A percentile compares a stretch with the other conserved stretches of the same genome.
These are phyloP conservation scores for Endomychus coccineus DNA, from an alignment of 2,888 invertebrate genomes.

Conservation along the genomic window DNA sequence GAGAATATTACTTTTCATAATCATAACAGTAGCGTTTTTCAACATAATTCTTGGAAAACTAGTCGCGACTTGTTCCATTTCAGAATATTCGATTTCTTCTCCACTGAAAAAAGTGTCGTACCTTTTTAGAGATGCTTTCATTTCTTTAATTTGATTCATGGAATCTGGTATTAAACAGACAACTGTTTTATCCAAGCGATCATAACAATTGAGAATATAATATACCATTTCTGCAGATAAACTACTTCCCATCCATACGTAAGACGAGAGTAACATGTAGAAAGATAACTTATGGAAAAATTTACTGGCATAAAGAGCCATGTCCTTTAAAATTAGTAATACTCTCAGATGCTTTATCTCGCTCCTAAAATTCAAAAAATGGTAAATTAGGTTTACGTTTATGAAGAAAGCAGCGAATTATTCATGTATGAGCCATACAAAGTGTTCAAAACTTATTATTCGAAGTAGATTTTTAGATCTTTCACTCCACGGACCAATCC, in stretches of 20 bases:
- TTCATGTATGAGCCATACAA: too few species aligned
- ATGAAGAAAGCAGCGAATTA: too few species aligned
- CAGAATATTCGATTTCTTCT: slow-evolving; percentile 31
- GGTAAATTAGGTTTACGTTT: too few species aligned
- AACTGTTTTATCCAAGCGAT: slow-evolving; percentile 75
- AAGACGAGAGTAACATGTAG: slow-evolving; percentile 43
- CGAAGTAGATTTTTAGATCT: too few species aligned
- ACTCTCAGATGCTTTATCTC: slow-evolving; percentile 54
- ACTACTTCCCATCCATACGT: slow-evolving; percentile 57
- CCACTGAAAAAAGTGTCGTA: slow-evolving; percentile 50
- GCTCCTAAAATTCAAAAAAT: slow-evolving; percentile 43
- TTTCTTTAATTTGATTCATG: slow-evolving; percentile 70
- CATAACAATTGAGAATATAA: slow-evolving; percentile 80
- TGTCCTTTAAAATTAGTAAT: slow-evolving; percentile 36
- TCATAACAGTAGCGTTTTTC: slow-evolving; percentile 13
- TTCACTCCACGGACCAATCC: too few species aligned
- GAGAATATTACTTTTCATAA: slow-evolving; percentile 32
- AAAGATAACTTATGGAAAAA: slow-evolving; percentile 26
- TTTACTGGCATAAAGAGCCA: slow-evolving; percentile 31
- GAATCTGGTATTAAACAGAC: slow-evolving; percentile 82
- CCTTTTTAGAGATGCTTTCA: slow-evolving; percentile 62
- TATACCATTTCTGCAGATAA: slow-evolving; percentile 77
- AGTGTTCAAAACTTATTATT: too few species aligned
- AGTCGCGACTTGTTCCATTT: not conserved
- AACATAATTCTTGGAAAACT: slow-evolving; percentile 10